phyloP scores from a whole-genome alignment of 2,113 vertebrate genomes.

The Chionis minor region DNA sequence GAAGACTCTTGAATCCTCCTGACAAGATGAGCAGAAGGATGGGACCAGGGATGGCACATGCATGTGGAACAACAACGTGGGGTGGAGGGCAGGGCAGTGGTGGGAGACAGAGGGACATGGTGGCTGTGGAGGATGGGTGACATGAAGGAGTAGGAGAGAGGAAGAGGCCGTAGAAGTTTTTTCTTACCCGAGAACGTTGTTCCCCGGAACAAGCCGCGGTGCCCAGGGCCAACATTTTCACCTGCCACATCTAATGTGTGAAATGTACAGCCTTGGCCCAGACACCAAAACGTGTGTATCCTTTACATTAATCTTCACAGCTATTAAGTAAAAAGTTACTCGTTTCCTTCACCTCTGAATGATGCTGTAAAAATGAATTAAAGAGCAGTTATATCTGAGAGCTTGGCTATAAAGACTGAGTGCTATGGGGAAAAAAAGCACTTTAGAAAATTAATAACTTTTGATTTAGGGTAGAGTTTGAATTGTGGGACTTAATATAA shows the following conservation, averaged over 20 bases:
- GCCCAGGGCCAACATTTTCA: neutral
- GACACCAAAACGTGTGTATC: neutral
- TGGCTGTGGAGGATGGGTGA: neutral
- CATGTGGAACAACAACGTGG: neutral
- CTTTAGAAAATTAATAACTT: neutral
- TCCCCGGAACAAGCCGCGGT: neutral
- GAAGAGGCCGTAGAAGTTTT: neutral
- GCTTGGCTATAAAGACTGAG: neutral
- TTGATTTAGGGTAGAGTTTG: neutral
- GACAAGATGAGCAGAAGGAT: neutral
- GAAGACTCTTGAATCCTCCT: neutral
- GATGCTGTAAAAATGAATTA: neutral
- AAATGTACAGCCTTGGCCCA: neutral
- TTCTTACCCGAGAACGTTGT: neutral
- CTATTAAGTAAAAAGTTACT: neutral
- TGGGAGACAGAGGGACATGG: rapidly evolving
- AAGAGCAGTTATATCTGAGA: neutral
- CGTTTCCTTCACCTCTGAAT: neutral
- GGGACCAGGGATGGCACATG: neutral
- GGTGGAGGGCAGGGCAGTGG: neutral
- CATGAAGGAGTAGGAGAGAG: neutral
- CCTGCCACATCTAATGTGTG: neutral
- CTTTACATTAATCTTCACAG: neutral
- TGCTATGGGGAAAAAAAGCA: neutral
- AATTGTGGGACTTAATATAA: neutral